phyloP scores from a whole-genome alignment of 2,113 vertebrate species.

The Malurus alboscapulatus region DNA sequence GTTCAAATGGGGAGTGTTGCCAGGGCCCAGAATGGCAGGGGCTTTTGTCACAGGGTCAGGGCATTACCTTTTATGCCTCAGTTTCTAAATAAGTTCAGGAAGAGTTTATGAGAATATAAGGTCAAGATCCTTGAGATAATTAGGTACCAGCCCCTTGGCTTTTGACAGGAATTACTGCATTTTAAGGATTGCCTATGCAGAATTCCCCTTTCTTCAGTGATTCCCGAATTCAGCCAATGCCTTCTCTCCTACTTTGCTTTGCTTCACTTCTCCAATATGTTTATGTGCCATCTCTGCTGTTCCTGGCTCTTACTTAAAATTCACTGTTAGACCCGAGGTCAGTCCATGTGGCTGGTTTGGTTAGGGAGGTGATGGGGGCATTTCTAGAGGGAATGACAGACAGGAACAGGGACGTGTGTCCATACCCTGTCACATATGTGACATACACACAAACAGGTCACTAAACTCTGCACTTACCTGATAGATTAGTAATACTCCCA shows the following conservation, averaged over 20 bases:
- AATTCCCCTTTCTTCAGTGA: neutral
- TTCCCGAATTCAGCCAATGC: neutral
- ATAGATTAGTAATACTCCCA: neutral
- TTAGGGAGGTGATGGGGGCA: neutral
- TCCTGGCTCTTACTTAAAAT: neutral
- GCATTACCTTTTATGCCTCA: neutral
- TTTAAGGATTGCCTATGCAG: neutral
- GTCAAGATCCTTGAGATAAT: neutral
- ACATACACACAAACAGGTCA: neutral
- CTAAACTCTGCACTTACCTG: neutral
- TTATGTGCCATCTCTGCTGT: neutral
- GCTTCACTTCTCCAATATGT: neutral
- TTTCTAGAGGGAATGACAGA: neutral
- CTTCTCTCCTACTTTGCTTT: neutral
- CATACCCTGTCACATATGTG: neutral
- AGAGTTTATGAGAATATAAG: neutral
- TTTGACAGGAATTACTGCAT: neutral
- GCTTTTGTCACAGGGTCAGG: neutral
- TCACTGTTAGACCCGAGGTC: neutral
- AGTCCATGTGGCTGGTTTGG: neutral
- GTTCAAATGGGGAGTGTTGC: neutral
- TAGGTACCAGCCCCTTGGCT: neutral
- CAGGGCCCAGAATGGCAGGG: neutral
- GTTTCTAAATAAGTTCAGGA: neutral
- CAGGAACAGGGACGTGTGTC: neutral